Percentiles rank a stretch among this genome's conserved stretches.
Evolutionary conservation across 2,797 vertebrate species (phyloP).

Genomic region (Crocidura indochinensis): DNA sequence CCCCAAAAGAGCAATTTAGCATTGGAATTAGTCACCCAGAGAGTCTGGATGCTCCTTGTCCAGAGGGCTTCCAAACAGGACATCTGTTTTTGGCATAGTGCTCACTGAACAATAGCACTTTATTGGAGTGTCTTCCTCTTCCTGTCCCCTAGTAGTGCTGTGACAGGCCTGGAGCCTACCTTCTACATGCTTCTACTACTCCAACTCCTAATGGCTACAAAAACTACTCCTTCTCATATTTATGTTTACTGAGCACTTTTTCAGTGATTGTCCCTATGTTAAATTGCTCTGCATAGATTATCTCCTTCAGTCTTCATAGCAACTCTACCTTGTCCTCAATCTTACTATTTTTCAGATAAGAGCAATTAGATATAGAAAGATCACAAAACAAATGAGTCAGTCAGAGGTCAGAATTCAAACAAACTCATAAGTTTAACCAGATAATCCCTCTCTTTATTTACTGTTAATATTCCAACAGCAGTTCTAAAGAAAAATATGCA

Average conservation of each 20-base stretch:
- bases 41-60: slow-evolving; percentile 64
- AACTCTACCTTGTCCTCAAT: not conserved
- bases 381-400: not conserved
- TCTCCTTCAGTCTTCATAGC: slow-evolving; percentile 20
- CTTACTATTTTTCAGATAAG: not conserved
- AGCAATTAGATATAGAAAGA: not conserved
- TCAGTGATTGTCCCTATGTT: not conserved
- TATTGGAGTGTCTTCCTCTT: slow-evolving; percentile 77
- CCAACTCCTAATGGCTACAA: slow-evolving; percentile 41
- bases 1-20: slow-evolving; percentile 48
- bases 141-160: slow-evolving; percentile 66
- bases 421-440: no score
- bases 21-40: slow-evolving; percentile 53
- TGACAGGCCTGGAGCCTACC: slow-evolving; percentile 54
- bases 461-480: not conserved
- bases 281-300: not conserved
- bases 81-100: slow-evolving; percentile 81
- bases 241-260: slow-evolving; percentile 6
- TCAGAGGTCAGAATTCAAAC: slow-evolving; percentile 2
- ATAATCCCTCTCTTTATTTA: not conserved
- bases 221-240: not conserved
- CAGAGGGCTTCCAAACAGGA: slow-evolving; percentile 75
- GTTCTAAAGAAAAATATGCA: not conserved
- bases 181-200: slow-evolving; percentile 42
- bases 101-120: slow-evolving; percentile 76